Evolutionary conservation across 2,113 vertebrate genomes (phyloP), one percentile per base, ranked within the genome.

Genomic region (Larimichthys polyactis): DNA sequence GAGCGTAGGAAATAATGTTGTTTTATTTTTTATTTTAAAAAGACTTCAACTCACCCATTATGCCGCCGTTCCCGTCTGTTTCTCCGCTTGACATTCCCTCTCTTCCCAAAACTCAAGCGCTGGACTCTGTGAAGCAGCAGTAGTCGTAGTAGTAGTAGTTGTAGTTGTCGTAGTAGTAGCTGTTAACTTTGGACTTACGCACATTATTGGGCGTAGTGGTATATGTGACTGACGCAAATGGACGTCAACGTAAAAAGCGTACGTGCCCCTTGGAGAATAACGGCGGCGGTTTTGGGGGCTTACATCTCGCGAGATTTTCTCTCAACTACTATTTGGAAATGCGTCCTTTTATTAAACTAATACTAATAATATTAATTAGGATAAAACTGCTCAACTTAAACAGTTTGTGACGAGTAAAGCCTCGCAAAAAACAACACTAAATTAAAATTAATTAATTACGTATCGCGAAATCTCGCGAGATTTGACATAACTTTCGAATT

Each of bases 31-130:
- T 1, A 24, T 1, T 27, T 27, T 2, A 3, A 27, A 27, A 27
- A 27, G 2, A 27, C 27, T 27, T 27, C 71, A 46, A 92, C 94
- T 93, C 81, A 95, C 94, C 94, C 94, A 95, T 95, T 63, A 89
- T 90, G 66, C 66, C 90, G 80, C 86, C 86, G 89, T 87, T 87
- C 81, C 83, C 59, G 84, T 90, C 84, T 62, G 77, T 80, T 65
- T 85, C 87, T 72, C 71, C 78, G 86, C 71, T 48, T 87, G 87
- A 94, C 91, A 95, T 90, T 84, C 89, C 85, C 79, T 86, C 90
- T 80, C 36, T 40, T 40, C 79, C 51, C 74, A 79, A 79, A 69
- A 72, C 85, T 89, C 83, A 9, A 9, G 46, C 59, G 4, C 73
- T 40, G 57, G 54, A 70, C 79, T 80, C 46, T 17, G 46, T 14